Evolutionary conservation across 53 echinoderm and acorn worm species (phyloP).

Genomic region (Temnopleurus reevesii): DNA sequence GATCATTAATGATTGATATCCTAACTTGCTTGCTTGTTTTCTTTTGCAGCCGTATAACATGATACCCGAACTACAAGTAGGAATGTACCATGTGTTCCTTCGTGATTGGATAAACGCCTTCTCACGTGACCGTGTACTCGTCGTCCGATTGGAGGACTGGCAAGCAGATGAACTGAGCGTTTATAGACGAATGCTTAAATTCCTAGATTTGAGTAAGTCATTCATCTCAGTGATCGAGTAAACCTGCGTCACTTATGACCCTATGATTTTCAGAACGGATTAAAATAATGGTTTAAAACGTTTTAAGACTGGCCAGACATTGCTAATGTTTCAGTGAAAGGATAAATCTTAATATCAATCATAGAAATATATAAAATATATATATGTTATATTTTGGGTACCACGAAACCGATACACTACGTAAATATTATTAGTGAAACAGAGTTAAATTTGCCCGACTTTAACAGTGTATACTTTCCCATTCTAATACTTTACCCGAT

Average conservation of each 20-base stretch:
- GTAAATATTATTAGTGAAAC: too few relatives aligned
- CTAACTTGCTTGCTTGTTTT: too few relatives aligned
- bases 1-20: too few relatives aligned
- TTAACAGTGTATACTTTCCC: too few relatives aligned
- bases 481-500: too few relatives aligned
- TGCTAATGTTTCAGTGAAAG: too few relatives aligned
- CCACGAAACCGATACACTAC: too few relatives aligned
- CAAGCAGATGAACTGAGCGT: background rate
- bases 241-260: background rate
- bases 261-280: background rate
- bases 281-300: background rate
- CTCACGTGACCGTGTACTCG: slow-evolving; percentile 46
- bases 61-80: slow-evolving; percentile 4
- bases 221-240: background rate
- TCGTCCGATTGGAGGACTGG: slow-evolving; percentile 48
- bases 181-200: background rate
- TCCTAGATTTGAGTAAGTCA: slow-evolving; percentile 37
- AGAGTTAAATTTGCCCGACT: too few relatives aligned
- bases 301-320: too few relatives aligned
- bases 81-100: slow-evolving; percentile 1
- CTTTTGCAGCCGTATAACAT: background rate
- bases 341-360: too few relatives aligned
- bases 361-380: too few relatives aligned
- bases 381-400: too few relatives aligned
- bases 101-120: slow-evolving; percentile 42